Evolutionary conservation across 1,140 invertebrate species (phyloP).

Genomic region (Nasonia giraulti): DNA sequence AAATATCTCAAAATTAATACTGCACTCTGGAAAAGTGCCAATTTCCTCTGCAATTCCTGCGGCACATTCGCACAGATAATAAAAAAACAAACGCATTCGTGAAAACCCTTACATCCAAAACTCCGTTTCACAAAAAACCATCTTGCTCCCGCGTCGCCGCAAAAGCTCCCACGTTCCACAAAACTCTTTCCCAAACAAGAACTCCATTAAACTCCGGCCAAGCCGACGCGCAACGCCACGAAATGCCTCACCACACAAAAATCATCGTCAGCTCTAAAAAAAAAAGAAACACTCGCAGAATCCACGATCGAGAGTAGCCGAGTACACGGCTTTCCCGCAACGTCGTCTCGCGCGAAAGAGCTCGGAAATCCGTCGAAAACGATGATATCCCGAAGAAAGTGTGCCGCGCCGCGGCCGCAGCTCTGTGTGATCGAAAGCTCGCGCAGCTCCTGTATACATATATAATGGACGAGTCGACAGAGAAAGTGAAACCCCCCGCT

Average conservation of each 20-base stretch:
- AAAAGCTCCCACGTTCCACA: background rate
- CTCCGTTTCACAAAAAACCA: too few relatives aligned
- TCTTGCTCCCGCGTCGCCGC: too few relatives aligned
- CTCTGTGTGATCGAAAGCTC: constrained; percentile 28
- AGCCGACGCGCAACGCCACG: background rate
- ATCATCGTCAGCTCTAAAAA: background rate
- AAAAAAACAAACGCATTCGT: too few relatives aligned
- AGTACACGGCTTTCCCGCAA: constrained; percentile 15
- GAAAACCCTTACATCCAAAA: too few relatives aligned
- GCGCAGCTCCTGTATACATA: background rate
- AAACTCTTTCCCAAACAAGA: background rate
- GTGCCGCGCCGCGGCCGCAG: background rate
- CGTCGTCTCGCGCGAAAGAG: constrained; percentile 21
- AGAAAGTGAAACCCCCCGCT: constrained; percentile 33
- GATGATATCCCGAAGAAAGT: constrained; percentile 43
- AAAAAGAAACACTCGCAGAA: background rate
- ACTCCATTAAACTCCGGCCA: background rate
- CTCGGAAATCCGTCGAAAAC: constrained; percentile 37
- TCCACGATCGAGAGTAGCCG: background rate
- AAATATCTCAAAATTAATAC: too few relatives aligned
- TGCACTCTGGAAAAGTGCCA: background rate
- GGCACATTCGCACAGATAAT: too few relatives aligned
- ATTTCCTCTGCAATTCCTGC: background rate
- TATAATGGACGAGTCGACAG: constrained; percentile 13
- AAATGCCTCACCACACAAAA: background rate